Percentiles rank a stretch among this genome's conserved stretches.
Conservation (phyloP, 2,797 vertebrate genomes). For the Macropodus opercularis region DNA sequence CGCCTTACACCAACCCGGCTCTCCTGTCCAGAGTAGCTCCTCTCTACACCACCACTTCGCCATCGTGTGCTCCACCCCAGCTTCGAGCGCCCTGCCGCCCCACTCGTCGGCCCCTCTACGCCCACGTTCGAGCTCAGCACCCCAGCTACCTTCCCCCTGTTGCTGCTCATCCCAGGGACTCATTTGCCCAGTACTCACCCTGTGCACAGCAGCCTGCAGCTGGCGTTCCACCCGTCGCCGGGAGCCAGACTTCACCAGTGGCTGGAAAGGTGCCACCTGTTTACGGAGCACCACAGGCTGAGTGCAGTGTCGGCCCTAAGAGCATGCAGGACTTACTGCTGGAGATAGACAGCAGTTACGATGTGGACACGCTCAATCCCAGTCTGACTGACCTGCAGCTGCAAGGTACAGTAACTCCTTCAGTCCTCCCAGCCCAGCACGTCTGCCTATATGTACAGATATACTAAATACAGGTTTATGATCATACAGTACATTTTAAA, state of each 20-base stretch:
- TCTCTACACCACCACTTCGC: slow-evolving; percentile 28
- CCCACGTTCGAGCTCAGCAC: slow-evolving; percentile 57
- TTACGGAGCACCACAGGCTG: slow-evolving; percentile 78
- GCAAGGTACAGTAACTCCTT: too few relatives aligned
- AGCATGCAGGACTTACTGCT: slow-evolving; percentile 85
- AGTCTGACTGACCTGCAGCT: slow-evolving; percentile 95
- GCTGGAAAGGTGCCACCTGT: slow-evolving; percentile 84
- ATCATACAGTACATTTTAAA: too few relatives aligned
- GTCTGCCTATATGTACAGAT: too few relatives aligned
- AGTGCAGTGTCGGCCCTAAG: slow-evolving; percentile 72
- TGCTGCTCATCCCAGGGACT: slow-evolving; percentile 57
- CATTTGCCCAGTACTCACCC: slow-evolving; percentile 78
- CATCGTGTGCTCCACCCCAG: slow-evolving; percentile 64
- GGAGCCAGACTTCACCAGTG: slow-evolving; percentile 81
- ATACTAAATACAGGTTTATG: too few relatives aligned
- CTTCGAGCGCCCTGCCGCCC: slow-evolving; percentile 61
- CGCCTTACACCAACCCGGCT: slow-evolving; percentile 42
- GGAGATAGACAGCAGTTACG: slow-evolving; percentile 88
- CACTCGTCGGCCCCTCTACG: slow-evolving; percentile 65
- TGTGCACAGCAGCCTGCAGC: slow-evolving; percentile 76
- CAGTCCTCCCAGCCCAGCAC: too few relatives aligned
- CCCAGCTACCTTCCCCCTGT: slow-evolving; percentile 66
- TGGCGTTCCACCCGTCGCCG: slow-evolving; percentile 67
- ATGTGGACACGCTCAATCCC: slow-evolving; percentile 92
- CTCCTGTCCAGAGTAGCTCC: slow-evolving; percentile 41